Percentiles rank a stretch among this genome's conserved stretches.
phyloP scores from a whole-genome alignment of 2,797 vertebrate species.

The Coracias cyanogaster region DNA sequence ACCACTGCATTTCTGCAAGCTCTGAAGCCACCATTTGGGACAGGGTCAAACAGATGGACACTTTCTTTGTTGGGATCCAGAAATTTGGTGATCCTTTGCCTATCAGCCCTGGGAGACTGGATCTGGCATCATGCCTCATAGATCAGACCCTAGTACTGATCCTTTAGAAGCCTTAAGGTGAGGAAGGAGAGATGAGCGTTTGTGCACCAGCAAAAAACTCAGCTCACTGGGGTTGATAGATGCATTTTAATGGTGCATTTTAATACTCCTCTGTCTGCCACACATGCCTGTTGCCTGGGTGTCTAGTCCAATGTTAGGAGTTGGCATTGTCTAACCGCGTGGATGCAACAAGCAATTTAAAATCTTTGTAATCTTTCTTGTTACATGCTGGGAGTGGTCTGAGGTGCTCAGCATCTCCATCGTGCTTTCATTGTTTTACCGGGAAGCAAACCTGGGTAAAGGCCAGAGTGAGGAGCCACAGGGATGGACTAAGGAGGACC shows the following conservation, averaged over 20 bases:
- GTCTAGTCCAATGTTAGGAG: neutral
- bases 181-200: neutral
- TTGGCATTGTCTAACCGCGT: neutral
- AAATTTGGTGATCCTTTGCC: neutral
- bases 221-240: neutral
- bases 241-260: neutral
- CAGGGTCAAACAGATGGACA: neutral
- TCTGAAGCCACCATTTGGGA: neutral
- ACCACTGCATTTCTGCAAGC: neutral
- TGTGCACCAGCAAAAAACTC: accelerated
- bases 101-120: neutral
- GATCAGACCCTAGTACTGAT: neutral
- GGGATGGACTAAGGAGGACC: neutral
- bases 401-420: accelerated
- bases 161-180: neutral
- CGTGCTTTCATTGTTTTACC: accelerated
- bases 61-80: neutral
- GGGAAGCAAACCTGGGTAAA: neutral
- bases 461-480: accelerated
- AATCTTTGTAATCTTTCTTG: neutral
- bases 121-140: neutral
- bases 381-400: accelerated
- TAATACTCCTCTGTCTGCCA: neutral
- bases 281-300: accelerated
- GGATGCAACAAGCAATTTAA: neutral